Conservation (phyloP, 2,113 vertebrate genomes). For the Gulo gulo region DNA sequence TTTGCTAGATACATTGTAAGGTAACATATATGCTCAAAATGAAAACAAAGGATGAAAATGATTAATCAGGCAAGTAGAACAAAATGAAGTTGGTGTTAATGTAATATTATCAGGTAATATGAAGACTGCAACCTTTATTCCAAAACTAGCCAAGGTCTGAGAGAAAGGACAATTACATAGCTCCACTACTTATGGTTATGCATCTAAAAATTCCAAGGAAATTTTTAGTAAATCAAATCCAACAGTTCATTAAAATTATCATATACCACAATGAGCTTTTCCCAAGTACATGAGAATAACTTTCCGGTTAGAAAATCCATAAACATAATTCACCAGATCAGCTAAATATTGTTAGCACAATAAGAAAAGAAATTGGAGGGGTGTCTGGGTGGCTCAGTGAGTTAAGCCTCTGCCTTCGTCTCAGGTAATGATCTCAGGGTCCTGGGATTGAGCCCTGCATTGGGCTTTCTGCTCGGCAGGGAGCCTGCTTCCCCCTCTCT, state of each 20-base stretch:
- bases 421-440: too few relatives aligned
- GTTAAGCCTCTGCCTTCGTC: too few relatives aligned
- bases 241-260: neutral
- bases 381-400: too few relatives aligned
- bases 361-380: neutral
- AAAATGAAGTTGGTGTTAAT: neutral
- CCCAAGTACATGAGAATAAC: neutral
- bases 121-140: neutral
- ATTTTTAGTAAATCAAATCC: neutral
- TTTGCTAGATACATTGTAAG: neutral
- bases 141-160: neutral
- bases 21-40: neutral
- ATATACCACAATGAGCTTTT: neutral
- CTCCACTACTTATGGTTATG: neutral
- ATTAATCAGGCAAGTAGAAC: neutral
- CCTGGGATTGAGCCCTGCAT: too few relatives aligned
- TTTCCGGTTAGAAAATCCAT: conserved; percentile 24
- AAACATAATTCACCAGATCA: neutral
- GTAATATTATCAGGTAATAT: neutral
- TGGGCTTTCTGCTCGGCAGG: too few relatives aligned
- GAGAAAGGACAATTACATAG: neutral
- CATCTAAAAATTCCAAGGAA: neutral
- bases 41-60: neutral
- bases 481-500: too few relatives aligned
- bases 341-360: neutral